A percentile compares a stretch with the other conserved stretches of the same genome.
Evolutionary conservation across 64 coral and sea anemone species (phyloP).

Genomic region (Cladopsammia gracilis): DNA sequence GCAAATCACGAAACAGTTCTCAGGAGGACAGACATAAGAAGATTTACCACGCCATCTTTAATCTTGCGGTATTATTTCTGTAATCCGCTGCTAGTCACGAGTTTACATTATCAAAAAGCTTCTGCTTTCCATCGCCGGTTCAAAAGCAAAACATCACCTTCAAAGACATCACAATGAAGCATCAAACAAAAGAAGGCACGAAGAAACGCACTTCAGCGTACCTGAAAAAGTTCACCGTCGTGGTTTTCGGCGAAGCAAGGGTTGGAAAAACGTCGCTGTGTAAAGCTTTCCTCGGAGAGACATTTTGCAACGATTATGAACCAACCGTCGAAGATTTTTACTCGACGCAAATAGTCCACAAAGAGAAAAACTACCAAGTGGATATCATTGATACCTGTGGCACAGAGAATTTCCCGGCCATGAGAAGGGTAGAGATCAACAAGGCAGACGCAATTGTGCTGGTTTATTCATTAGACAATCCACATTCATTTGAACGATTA

Average conservation of each 20-base stretch:
- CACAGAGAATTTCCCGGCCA: conserved; percentile 78
- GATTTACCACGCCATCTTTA: background rate
- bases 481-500: conserved; percentile 60
- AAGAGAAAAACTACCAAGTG: conserved; percentile 73
- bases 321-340: conserved; percentile 84
- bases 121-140: background rate
- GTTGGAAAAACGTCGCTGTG: conserved; percentile 76
- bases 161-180: conserved; percentile 51
- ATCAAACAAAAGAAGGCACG: conserved; percentile 40
- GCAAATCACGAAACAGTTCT: background rate
- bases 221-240: conserved; percentile 69
- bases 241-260: conserved; percentile 68
- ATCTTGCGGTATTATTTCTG: background rate
- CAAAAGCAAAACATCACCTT: background rate
- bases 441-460: conserved; percentile 74
- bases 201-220: conserved; percentile 46
- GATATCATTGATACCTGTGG: conserved; percentile 87
- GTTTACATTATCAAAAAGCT: background rate
- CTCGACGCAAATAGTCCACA: conserved; percentile 68
- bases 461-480: conserved; percentile 70
- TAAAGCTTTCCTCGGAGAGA: conserved; percentile 58
- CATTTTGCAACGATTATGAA: conserved; percentile 54
- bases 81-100: background rate
- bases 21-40: background rate
- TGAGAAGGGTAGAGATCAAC: conserved; percentile 74